Conservation (phyloP, 2,888 invertebrate species). For the Strigamia crassipes region DNA sequence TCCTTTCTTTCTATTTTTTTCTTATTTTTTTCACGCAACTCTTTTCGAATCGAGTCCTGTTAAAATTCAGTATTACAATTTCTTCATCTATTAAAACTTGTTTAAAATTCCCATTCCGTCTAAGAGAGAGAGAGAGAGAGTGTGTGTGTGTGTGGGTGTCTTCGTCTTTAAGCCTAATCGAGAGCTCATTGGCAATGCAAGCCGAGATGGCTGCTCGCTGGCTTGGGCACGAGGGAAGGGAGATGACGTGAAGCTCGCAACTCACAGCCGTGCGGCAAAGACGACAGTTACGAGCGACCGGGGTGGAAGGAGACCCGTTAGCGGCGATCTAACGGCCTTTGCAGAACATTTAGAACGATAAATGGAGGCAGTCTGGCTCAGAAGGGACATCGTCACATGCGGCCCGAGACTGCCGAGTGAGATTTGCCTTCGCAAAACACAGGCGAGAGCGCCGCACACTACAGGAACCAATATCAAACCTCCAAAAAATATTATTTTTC, state of each 20-base stretch:
- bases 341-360: constrained; percentile 46
- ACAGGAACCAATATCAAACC: not conserved
- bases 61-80: constrained; percentile 16
- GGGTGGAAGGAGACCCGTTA: constrained; percentile 47
- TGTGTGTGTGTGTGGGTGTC: not conserved
- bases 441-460: constrained; percentile 19
- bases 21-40: not conserved
- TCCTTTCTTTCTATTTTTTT: not conserved
- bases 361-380: constrained; percentile 44
- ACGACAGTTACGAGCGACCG: constrained; percentile 47
- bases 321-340: constrained; percentile 46
- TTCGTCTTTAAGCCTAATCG: constrained; percentile 35
- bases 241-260: constrained; percentile 45
- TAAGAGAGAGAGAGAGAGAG: too few species aligned
- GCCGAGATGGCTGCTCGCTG: constrained; percentile 40
- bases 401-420: constrained; percentile 36
- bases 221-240: constrained; percentile 26
- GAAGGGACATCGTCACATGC: constrained; percentile 44
- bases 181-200: constrained; percentile 35
- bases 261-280: constrained; percentile 42
- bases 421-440: constrained; percentile 34
- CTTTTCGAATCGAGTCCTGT: not conserved
- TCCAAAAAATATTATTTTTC: not conserved
- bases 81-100: constrained; percentile 4
- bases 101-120: constrained; percentile 8